Conservation (phyloP, 2,113 vertebrate genomes). For the Sylvia atricapilla region DNA sequence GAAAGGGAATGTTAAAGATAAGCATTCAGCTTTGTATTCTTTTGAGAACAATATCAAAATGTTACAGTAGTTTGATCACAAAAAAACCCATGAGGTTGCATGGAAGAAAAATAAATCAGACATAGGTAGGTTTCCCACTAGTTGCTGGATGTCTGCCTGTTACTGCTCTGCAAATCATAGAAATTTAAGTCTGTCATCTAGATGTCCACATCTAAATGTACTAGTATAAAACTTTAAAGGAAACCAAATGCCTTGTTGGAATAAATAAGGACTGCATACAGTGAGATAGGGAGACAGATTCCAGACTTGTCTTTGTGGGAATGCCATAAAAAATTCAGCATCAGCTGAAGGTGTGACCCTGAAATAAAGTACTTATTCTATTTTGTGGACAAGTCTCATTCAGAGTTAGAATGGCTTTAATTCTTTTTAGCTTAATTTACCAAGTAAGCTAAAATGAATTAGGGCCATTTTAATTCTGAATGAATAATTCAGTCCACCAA, state of each 20-base stretch:
- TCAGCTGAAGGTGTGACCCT: neutral
- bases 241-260: neutral
- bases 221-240: neutral
- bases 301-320: neutral
- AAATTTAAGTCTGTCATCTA: neutral
- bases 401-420: neutral
- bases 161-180: neutral
- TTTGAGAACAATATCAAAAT: neutral
- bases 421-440: conserved; percentile 41
- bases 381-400: neutral
- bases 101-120: neutral
- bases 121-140: neutral
- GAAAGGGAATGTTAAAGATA: neutral
- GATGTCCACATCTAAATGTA: neutral
- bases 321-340: neutral
- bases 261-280: neutral
- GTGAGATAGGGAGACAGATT: neutral
- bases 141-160: neutral
- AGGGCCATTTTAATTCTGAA: conserved; percentile 16
- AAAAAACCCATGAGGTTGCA: neutral
- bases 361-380: neutral
- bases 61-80: neutral
- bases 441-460: conserved; percentile 37
- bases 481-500: conserved; percentile 36
- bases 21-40: neutral